Evolutionary conservation across 2,797 vertebrate species (phyloP).

Genomic region (Synaphobranchus kaupii): DNA sequence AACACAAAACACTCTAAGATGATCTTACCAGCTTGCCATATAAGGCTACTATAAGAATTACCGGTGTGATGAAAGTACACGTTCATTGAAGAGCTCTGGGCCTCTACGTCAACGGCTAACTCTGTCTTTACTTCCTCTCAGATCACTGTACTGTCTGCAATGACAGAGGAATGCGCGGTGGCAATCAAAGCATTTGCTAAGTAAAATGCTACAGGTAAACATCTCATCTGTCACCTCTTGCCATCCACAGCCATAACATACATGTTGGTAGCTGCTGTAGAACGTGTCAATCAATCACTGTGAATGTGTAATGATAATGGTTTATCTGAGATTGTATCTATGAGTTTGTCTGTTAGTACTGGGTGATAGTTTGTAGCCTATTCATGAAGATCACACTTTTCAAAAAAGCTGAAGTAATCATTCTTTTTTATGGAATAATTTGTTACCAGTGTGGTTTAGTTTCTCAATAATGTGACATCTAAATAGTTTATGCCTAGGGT

Average conservation of each 20-base stretch:
- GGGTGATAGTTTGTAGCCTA: not conserved
- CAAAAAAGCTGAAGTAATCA: not conserved
- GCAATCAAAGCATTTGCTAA: slow-evolving; percentile 86
- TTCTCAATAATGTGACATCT: not conserved
- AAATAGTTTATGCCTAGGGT: no score
- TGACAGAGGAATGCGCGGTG: slow-evolving; percentile 87
- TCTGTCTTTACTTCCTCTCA: slow-evolving; percentile 49
- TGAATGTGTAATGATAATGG: not conserved
- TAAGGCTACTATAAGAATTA: no score
- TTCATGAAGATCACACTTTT: no score
- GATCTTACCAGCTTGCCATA: no score
- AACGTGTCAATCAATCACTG: not conserved
- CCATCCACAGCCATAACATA: slow-evolving; percentile 34
- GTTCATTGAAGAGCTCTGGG: not conserved
- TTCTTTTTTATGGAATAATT: not conserved
- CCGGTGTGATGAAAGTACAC: not conserved
- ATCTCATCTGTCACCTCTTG: slow-evolving; percentile 33
- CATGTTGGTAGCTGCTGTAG: slow-evolving; percentile 36
- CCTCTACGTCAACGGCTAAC: not conserved
- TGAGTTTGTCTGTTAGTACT: not conserved
- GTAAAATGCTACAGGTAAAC: slow-evolving; percentile 81
- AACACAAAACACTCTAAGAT: no score
- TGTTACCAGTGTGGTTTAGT: not conserved
- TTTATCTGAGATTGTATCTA: not conserved
- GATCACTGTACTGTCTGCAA: slow-evolving; percentile 87